Base-by-base conservation (phyloP, 1,140 invertebrate genomes). In the Oreohelix idahoensis region DNA sequence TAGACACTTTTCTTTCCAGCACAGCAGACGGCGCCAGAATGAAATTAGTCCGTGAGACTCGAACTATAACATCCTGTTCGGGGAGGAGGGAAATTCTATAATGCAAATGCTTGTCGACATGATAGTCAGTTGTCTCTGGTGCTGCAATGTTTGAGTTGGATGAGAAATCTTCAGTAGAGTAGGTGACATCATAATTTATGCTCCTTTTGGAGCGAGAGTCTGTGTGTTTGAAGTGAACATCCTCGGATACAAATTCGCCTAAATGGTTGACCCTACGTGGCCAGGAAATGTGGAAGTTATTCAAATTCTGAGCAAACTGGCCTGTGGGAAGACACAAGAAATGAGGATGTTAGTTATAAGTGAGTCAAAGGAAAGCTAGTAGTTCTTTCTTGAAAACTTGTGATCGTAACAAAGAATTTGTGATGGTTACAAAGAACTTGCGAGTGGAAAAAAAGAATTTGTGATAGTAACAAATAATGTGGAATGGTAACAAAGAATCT, bases 1-100 rank as follows among this genome's bases (percentile, higher is more conserved):
- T 89, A 63, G 95, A 94, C 63, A 94, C 94, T 69, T 85, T 84
- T 45, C 95, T 94, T 92, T 97, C 96, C 66, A 97, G 93, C 17
- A 97, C 92, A 86, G 96, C 90, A 36, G 93, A 93, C 4, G 95
- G 95, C 4, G 94, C 93, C 84, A 96, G 93, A 89, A 97, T 96
- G 69, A 94, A 93, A 77, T 92, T 93, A 84, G 94, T 95, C 23
- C 95, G 94, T 87, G 93, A 94, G 91, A 93, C 86, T 84, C 94
- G 91, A 84, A 95, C 94, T 79, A 94, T 89, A 45, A 94, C 93
- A 81, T 92, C 90, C 83, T 93, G 93, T 45, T 91, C 88, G 66
- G 95, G 89, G 11, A 93, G 89, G 36, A 86, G 26, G 10, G 86
- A 79, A 84, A 95, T 86, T 80, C 94, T 94, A 89, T 95, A 95